These are phyloP conservation scores for Aspidapion aeneum DNA, from an alignment of 2,888 invertebrate genomes.

Conservation along the genomic window DNA sequence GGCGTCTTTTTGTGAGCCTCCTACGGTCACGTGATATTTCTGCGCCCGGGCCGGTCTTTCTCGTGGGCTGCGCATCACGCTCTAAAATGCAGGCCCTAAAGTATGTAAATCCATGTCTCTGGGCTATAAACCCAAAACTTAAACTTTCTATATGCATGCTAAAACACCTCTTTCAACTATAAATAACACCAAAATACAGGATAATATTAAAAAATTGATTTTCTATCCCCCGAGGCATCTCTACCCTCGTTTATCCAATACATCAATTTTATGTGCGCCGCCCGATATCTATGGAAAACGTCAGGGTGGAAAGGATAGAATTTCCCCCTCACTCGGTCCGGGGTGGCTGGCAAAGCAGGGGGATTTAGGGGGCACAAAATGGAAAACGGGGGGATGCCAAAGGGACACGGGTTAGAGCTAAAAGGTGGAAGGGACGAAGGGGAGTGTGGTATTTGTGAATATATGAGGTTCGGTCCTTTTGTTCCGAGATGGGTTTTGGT, in stretches of 20 bases:
- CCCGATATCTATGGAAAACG: background rate
- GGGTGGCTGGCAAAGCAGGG: background rate
- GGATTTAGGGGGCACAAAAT: background rate
- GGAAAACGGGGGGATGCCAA: background rate
- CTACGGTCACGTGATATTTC: too few relatives aligned
- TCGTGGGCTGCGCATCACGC: too few relatives aligned
- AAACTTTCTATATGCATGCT: too few relatives aligned
- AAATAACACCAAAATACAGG: too few relatives aligned
- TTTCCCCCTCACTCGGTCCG: constrained; percentile 3
- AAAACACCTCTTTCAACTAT: too few relatives aligned
- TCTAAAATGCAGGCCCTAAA: too few relatives aligned
- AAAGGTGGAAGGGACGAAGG: background rate
- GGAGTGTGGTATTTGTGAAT: background rate
- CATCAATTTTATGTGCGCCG: background rate
- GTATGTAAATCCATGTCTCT: too few relatives aligned
- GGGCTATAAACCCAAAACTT: too few relatives aligned
- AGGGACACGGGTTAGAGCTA: background rate
- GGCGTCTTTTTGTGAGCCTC: too few relatives aligned
- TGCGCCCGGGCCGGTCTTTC: too few relatives aligned
- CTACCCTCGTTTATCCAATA: background rate
- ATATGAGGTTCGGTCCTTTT: background rate
- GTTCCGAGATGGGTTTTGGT: background rate
- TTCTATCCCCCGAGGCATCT: background rate
- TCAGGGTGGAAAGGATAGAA: constrained; percentile 21
- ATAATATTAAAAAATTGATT: background rate